phyloP scores from a whole-genome alignment of 2,797 vertebrate genomes.

The Arctocebus calabarensis region DNA sequence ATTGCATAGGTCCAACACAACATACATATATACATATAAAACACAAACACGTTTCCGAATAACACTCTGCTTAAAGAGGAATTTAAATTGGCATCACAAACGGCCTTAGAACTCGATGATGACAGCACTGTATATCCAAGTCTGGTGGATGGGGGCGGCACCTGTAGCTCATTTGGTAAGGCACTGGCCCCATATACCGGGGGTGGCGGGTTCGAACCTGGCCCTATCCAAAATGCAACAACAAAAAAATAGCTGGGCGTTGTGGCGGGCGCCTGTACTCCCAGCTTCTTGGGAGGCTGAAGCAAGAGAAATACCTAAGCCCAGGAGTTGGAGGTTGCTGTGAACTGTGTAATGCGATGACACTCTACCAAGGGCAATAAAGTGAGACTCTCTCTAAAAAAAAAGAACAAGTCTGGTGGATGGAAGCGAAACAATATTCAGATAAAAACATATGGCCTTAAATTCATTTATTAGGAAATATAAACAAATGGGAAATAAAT shows the following conservation, averaged over 20 bases:
- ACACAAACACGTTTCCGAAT: constrained; percentile 12
- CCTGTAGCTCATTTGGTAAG: too few species aligned
- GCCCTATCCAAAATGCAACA: too few species aligned
- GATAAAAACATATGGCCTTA: constrained; percentile 38
- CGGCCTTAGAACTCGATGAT: constrained; percentile 42
- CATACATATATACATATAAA: constrained; percentile 47
- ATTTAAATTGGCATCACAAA: constrained; percentile 62
- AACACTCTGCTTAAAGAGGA: constrained; percentile 50
- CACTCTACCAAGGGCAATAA: too few species aligned
- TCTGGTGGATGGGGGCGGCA: neutral
- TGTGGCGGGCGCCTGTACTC: too few species aligned
- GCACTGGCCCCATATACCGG: too few species aligned
- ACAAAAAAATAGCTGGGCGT: too few species aligned
- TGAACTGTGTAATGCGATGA: too few species aligned
- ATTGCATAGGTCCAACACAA: constrained; percentile 11
- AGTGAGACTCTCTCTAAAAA: too few species aligned
- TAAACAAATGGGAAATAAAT: constrained; percentile 66
- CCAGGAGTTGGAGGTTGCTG: too few species aligned
- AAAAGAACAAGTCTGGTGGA: constrained; percentile 38
- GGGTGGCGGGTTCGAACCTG: too few species aligned
- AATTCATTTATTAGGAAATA: constrained; percentile 66
- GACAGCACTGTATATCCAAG: neutral
- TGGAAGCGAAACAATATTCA: constrained; percentile 30
- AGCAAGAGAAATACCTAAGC: too few species aligned
- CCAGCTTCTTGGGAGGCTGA: too few species aligned